Evolutionary conservation across 2,797 vertebrate genomes (phyloP), one percentile per base, ranked within the genome.

Genomic region (Echiichthys vipera): DNA sequence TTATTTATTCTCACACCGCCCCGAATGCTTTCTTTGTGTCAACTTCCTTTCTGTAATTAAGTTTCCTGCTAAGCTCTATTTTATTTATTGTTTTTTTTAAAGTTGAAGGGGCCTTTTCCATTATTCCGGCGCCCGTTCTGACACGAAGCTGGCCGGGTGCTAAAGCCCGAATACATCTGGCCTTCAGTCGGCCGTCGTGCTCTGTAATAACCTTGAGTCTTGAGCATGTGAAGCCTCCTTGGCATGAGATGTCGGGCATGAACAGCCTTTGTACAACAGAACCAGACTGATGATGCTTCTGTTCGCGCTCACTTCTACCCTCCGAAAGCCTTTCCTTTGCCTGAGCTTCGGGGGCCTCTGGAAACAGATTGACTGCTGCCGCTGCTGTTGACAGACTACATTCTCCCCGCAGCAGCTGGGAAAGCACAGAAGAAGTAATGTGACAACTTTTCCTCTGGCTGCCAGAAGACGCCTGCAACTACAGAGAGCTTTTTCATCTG

Each of bases 361-460:
- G 70, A 83, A 80, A 75, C 68, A 82, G 84, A 90, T 84, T 70
- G 86, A 87, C 82, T 87, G 83, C 75, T 74, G 80, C 81, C 76
- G 83, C 81, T 64, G 77, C 70, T 67, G 66, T 71, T 69, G 82
- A 88, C 81, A 88, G 75, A 85, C 81, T 49, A 71, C 67, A 67
- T 24, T 63, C 74, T 69, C 84, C 85, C 86, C 13, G 71, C 80
- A 81, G 86, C 73, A 34, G 64, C 77, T 63, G 78, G 54, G 61
- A 59, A 47, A 78, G 79, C 77, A 56, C 62, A 76, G 53, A 50
- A 78, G 77, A 62, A 85, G 80, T 72, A 82, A 85, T 80, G 86
- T 65, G 77, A 84, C 84, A 61, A 73, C 75, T 66, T n/a, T 51
- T 84, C 55, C 73, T 71, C 63, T 79, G 76, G 87, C 77, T 81